A percentile compares a stretch with the other conserved stretches of the same genome.
phyloP scores from a whole-genome alignment of 2,113 vertebrate genomes.

The Gymnarchus niloticus region DNA sequence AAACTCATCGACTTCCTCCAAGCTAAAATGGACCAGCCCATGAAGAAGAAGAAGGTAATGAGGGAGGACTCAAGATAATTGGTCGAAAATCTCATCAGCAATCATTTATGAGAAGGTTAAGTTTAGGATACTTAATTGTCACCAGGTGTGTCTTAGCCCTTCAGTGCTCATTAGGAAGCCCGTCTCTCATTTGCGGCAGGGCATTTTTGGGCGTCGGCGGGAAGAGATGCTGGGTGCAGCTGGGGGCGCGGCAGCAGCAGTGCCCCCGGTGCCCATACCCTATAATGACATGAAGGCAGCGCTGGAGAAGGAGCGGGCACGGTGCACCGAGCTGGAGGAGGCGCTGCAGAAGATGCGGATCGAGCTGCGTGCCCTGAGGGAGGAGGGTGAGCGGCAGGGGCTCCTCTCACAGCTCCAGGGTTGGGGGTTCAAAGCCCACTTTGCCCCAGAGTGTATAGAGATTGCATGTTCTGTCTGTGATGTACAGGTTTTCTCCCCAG shows the following conservation, averaged over 20 bases:
- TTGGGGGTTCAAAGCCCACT: too few relatives aligned
- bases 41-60: constrained; percentile 96
- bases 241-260: constrained; percentile 49
- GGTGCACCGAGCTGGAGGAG: constrained; percentile 90
- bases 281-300: constrained; percentile 95
- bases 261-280: constrained; percentile 82
- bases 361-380: constrained; percentile 87
- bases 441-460: too few relatives aligned
- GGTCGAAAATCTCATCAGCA: neutral
- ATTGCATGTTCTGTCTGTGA: neutral
- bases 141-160: neutral
- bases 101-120: neutral
- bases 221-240: constrained; percentile 77
- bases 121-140: neutral
- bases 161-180: too few relatives aligned
- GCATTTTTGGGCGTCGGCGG: constrained; percentile 91
- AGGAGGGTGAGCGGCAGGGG: constrained; percentile 73
- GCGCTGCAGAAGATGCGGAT: constrained; percentile 96
- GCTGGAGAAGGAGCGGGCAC: constrained; percentile 92
- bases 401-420: too few relatives aligned
- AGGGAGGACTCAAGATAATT: neutral
- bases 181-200: constrained; percentile 55
- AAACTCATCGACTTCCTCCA: constrained; percentile 99
- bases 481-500: too few relatives aligned
- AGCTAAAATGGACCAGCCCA: constrained; percentile 97